A percentile compares a stretch with the other conserved stretches of the same genome.
Evolutionary conservation across 2,888 invertebrate genomes (phyloP).

Genomic region (Synergus laeviventris): DNA sequence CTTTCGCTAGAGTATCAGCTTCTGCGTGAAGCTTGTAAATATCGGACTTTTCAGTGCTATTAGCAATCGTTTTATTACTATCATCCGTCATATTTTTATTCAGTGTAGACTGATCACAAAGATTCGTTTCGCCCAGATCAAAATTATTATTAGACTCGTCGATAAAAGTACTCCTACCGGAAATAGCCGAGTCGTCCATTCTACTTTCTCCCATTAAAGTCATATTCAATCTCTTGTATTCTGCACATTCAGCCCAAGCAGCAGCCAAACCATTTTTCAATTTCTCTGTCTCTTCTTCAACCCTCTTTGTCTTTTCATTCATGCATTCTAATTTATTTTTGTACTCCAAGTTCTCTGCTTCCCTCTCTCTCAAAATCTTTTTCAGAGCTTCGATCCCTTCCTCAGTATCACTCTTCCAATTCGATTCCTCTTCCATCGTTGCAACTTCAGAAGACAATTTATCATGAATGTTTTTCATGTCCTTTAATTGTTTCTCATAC

Average conservation of each 20-base stretch:
- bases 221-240: constrained; percentile 67
- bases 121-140: neutral
- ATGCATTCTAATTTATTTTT: constrained; percentile 58
- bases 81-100: constrained; percentile 8
- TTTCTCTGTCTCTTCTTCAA: constrained; percentile 65
- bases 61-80: constrained; percentile 20
- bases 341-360: constrained; percentile 58
- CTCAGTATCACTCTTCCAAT: constrained; percentile 9
- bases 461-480: constrained; percentile 70
- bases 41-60: constrained; percentile 1
- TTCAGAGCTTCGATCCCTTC: constrained; percentile 57
- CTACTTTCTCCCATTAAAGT: constrained; percentile 60
- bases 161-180: neutral
- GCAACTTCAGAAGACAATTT: constrained; percentile 62
- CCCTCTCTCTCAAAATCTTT: constrained; percentile 55
- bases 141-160: constrained; percentile 35
- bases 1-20: constrained; percentile 1
- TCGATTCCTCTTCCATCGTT: neutral
- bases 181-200: constrained; percentile 51
- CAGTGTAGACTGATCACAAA: neutral
- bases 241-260: constrained; percentile 72
- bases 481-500: constrained; percentile 72
- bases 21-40: neutral
- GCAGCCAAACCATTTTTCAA: constrained; percentile 65
- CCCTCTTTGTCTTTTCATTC: constrained; percentile 56